A percentile compares a stretch with the other conserved stretches of the same genome.
Evolutionary conservation across 2,888 invertebrate genomes (phyloP).

Genomic region (Agelastica alni): DNA sequence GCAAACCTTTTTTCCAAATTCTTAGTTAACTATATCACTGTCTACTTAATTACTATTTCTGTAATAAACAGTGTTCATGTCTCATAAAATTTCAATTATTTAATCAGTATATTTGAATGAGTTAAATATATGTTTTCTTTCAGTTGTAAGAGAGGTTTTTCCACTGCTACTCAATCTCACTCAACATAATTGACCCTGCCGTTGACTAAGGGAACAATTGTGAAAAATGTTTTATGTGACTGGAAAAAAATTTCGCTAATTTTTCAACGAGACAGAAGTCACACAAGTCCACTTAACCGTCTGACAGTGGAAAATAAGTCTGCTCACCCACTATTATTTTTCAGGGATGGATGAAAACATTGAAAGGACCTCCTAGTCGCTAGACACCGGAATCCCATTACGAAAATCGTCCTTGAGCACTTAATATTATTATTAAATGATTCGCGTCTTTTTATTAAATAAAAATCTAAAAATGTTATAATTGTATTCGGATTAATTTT

Average conservation of each 20-base stretch:
- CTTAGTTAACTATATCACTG: too few species aligned
- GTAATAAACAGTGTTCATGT: too few species aligned
- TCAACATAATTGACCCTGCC: conserved; percentile 9
- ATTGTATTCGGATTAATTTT: too few species aligned
- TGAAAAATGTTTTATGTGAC: conserved; percentile 8
- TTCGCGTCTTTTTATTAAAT: too few species aligned
- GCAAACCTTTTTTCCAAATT: too few species aligned
- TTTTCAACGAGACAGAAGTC: conserved; percentile 18
- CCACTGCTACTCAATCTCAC: conserved; percentile 2
- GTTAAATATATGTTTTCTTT: too few species aligned
- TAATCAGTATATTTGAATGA: too few species aligned
- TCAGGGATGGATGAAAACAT: conserved; percentile 16
- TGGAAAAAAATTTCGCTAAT: conserved; percentile 10
- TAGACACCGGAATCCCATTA: conserved; percentile 21
- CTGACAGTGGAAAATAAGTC: conserved; percentile 18
- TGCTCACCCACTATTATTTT: conserved; percentile 13
- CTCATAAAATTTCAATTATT: too few species aligned
- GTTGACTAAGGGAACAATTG: conserved; percentile 2
- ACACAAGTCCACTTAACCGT: conserved; percentile 18
- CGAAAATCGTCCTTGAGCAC: conserved; percentile 9
- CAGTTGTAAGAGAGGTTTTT: background rate
- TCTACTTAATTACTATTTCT: too few species aligned
- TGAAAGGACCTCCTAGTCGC: conserved; percentile 19
- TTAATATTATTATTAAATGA: conserved; percentile 9
- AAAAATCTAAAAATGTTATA: too few species aligned